Evolutionary conservation across 1,140 invertebrate species (phyloP), one percentile per base, ranked within the genome.

Genomic region (Mactra quadrangularis): DNA sequence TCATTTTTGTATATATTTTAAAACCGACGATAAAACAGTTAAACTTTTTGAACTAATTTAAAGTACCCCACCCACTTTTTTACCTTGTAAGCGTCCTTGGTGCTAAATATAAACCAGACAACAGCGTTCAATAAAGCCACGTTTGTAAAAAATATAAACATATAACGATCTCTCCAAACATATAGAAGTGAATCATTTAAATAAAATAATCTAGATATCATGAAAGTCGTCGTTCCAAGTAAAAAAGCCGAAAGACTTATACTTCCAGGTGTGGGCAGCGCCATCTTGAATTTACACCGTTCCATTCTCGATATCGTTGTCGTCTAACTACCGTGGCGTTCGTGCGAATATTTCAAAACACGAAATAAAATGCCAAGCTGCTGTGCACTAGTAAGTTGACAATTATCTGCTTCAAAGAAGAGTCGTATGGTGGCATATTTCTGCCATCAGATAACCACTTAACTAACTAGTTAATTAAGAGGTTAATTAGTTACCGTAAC

Each of bases 101-200:
- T 81, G 47, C 25, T 83, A 29, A 53, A 64, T 3, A 50, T 70
- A 45, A 59, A 35, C 74, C 19, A 70, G 53, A 60, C 64, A 60
- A 47, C 22, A 33, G 29, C 59, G n/a, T 71, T 82, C 55, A 53
- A 53, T 59, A 66, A 47, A 19, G 27, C 72, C 27, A 78, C 75
- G 47, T 38, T 83, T 27, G 47, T 33, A 45, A 64, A 11, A 35
- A 27, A 50, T 50, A 77, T 77, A 13, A 47, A 11, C 1, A 77
- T 19, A 74, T 83, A 66, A 64, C 62, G 60, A 52, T 75, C 50
- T 41, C 82, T n/a, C 52, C 71, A 70, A n/a, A 76, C n/a, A 50
- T 76, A 17, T 22, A 11, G 25, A 29, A 76, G 31, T 15, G 50
- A 29, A n/a, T 66, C 9, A n/a, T 15, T 25, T 7, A 70, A 47